Percentiles rank a stretch among this genome's conserved stretches.
phyloP scores from a whole-genome alignment of 2,888 invertebrate species.

The Drosophila algonquin region DNA sequence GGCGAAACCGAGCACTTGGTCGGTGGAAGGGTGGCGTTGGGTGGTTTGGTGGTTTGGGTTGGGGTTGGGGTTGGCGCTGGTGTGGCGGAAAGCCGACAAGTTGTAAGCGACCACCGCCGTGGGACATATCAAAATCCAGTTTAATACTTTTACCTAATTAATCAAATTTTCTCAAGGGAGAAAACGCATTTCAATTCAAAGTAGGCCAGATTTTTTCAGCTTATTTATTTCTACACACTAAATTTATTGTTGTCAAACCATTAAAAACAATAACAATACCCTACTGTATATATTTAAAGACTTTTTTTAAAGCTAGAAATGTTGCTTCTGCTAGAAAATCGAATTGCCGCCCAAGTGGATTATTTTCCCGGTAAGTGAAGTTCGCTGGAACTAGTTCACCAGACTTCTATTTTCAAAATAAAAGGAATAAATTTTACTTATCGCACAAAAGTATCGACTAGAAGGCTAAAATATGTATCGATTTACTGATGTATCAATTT shows the following conservation, averaged over 20 bases:
- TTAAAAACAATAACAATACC: not conserved
- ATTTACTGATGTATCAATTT: no score
- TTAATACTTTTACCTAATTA: not conserved
- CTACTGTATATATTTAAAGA: not conserved
- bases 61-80: not conserved
- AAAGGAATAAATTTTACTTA: no score
- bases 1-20: slow-evolving; percentile 41
- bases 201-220: no score
- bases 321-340: not conserved
- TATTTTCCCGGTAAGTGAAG: not conserved
- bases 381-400: no score
- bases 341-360: not conserved
- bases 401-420: no score
- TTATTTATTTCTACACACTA: not conserved
- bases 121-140: slow-evolving; percentile 1
- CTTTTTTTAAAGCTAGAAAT: not conserved
- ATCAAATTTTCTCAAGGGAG: not conserved
- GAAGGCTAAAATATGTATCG: no score
- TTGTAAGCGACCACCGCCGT: slow-evolving; percentile 13
- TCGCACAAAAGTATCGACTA: no score
- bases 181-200: no score
- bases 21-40: not conserved
- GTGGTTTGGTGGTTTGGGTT: not conserved
- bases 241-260: not conserved
- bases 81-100: slow-evolving; percentile 13